Conservation (phyloP, 2,888 invertebrate genomes). For the Ornithoptera alexandrae region DNA sequence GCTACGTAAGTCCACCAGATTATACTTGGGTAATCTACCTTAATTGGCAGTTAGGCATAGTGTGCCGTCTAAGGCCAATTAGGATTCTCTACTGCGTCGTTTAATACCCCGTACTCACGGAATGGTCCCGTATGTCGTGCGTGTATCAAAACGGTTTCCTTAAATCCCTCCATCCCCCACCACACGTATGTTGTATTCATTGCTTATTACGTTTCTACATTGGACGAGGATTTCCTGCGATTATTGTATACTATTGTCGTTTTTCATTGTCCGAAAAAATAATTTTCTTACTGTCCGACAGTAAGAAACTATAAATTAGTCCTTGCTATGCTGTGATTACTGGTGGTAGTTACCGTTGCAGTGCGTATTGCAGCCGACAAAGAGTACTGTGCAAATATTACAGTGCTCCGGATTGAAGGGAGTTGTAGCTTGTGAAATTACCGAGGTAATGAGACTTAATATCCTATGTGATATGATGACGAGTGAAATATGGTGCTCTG, state of each 20-base stretch:
- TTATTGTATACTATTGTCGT: background rate
- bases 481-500: too few relatives aligned
- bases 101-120: constrained; percentile 22
- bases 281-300: too few relatives aligned
- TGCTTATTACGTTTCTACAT: background rate
- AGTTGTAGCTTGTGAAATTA: too few relatives aligned
- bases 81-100: constrained; percentile 29
- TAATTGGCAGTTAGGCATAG: constrained; percentile 30
- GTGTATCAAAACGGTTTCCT: constrained; percentile 21
- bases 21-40: constrained; percentile 30
- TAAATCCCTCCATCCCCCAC: constrained; percentile 3
- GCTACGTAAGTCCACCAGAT: constrained; percentile 23
- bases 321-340: too few relatives aligned
- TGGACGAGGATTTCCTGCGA: background rate
- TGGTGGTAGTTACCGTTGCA: too few relatives aligned
- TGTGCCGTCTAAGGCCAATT: constrained; percentile 30
- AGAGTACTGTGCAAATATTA: too few relatives aligned
- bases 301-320: too few relatives aligned
- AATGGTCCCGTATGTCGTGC: constrained; percentile 18
- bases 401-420: too few relatives aligned
- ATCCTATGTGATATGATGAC: too few relatives aligned
- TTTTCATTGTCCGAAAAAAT: background rate
- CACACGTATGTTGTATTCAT: constrained; percentile 14
- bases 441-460: too few relatives aligned
- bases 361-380: too few relatives aligned